Evolutionary conservation across 2,113 vertebrate genomes (phyloP), one percentile per base, ranked within the genome.

Genomic region (Indri indri): DNA sequence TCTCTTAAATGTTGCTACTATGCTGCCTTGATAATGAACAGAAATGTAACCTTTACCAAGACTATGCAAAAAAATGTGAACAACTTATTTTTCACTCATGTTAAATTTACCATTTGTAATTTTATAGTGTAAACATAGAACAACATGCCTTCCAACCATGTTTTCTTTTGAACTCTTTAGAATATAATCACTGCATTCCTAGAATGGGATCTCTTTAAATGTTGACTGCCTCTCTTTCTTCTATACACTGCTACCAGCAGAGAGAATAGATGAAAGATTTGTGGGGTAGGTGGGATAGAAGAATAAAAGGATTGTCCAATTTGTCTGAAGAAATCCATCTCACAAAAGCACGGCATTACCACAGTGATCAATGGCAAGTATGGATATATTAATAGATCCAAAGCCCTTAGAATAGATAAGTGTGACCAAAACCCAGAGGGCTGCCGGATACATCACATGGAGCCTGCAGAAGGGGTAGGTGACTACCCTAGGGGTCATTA

Each of bases 41-140:
- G 54, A 94, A 54, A 61, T 37, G 18, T 32, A 88, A 73, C 16
- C 22, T 47, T 59, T 95, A 50, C 25, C 30, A 20, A 57, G 34
- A 23, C 23, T 61, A 61, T 54, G 52, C 22, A 76, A 65, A 40
- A 84, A 93, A 84, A 68, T 40, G 18, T 73, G 34, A 89, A 63
- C 76, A 84, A 54, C 74, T 96, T 23, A 88, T 59, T 91, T 80
- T 71, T 74, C 8, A 52, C 34, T 82, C 9, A 6, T 14, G 30
- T 27, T 81, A 86, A 95, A 71, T 42, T 86, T 71, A 90, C 45
- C 34, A 40, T 81, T 92, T 94, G 52, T 37, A 82, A 82, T 85
- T 74, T 70, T 85, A 89, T 68, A 30, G 11, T 7, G 30, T 68
- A 85, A 81, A 80, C 37, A 25, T 81, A 76, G 42, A 88, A 80